Base-by-base conservation (phyloP, 2,888 invertebrate genomes). In the Thalpophila matura region DNA sequence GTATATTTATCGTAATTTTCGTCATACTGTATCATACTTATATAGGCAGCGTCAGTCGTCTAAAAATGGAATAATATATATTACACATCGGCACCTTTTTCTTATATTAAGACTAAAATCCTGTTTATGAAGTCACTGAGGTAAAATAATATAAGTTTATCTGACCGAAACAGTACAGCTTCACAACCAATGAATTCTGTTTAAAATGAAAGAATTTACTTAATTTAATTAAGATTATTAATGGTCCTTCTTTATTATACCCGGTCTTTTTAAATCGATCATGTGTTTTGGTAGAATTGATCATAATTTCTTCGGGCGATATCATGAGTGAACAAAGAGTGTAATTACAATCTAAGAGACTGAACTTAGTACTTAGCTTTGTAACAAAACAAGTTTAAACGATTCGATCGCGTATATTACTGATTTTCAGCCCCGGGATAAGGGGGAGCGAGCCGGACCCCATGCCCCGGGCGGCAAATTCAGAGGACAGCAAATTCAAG, bases 161-260 rank as follows among this genome's bases (percentile, higher is more conserved):
- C 29, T 40, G 10, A 26, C 1, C 5, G 20, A 33, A 47, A 31
- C 7, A n/a, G 6, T 9, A 24, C n/a, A 14, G n/a, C 12, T 38
- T 59, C 38, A 60, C 24, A 46, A 46, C 38, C 46, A 7, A 40
- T 38, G n/a, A 14, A 26, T 20, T 7, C 14, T 16, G 20, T 54
- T 43, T 16, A 26, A 45, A 35, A 26, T 31, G 5, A 29, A 50
- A 26, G 22, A 35, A 47, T 14, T 50, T 55, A 20, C 49, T 56
- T 70, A 67, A 12, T 43, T 61, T 45, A 76, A 63, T 57, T 62
- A 72, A 54, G 4, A 45, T 37, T 78, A 67, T 24, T 47, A 37
- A 33, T 14, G 20, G 35, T 29, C 35, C 29, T 42, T 14, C 3
- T 6, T 63, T 31, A 45, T 18, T 26, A 31, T 4, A 7, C 7